Percentiles rank a stretch among this genome's conserved stretches.
These are phyloP conservation scores for Nyctibius grandis DNA, from an alignment of 2,797 vertebrate species.

Conservation along the genomic window DNA sequence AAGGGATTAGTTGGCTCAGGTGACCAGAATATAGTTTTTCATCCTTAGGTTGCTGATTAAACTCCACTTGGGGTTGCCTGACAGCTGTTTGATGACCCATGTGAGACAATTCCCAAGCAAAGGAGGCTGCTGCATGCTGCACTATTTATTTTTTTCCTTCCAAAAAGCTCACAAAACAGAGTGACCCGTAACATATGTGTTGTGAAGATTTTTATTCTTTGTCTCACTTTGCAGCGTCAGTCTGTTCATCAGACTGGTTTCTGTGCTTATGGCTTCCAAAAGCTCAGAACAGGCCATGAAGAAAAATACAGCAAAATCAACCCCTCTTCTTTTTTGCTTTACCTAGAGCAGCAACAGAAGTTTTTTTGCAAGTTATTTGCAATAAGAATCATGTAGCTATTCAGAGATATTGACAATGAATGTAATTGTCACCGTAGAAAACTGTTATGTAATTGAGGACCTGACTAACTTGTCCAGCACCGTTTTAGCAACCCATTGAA, in stretches of 20 bases:
- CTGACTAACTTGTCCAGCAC: background rate
- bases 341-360: background rate
- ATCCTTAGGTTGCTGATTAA: background rate
- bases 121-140: background rate
- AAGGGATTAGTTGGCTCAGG: background rate
- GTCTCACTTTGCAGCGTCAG: background rate
- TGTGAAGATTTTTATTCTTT: background rate
- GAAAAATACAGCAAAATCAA: background rate
- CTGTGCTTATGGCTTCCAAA: background rate
- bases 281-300: background rate
- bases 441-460: background rate
- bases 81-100: background rate
- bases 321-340: background rate
- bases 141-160: background rate
- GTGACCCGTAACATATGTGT: background rate
- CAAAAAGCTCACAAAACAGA: background rate
- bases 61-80: background rate
- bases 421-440: background rate
- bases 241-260: background rate
- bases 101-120: background rate
- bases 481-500: background rate
- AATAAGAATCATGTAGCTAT: background rate
- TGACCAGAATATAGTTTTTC: background rate
- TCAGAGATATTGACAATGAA: background rate
- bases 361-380: background rate